phyloP scores from a whole-genome alignment of 64 coral and sea anemone species.

The Dendrophyllia cribrosa region DNA sequence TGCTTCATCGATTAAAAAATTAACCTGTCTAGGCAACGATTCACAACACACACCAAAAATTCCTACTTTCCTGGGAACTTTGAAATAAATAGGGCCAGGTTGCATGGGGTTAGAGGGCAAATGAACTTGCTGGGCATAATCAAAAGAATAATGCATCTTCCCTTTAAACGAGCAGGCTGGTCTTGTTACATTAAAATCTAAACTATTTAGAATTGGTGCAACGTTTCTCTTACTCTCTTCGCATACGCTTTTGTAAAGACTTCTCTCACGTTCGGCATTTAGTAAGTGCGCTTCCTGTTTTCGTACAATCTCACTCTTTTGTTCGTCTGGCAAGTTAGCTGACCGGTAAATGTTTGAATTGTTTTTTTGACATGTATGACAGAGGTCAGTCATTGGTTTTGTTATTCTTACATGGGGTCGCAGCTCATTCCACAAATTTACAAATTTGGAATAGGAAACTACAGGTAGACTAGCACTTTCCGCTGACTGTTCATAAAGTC shows the following conservation, averaged over 20 bases:
- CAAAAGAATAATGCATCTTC: constrained; percentile 24
- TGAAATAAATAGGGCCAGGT: too few species aligned
- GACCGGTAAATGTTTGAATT: constrained; percentile 11
- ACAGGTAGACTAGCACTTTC: background rate
- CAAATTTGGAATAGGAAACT: constrained; percentile 20
- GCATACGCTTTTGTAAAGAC: constrained; percentile 15
- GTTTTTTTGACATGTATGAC: constrained; percentile 23
- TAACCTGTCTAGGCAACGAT: too few species aligned
- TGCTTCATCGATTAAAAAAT: too few species aligned
- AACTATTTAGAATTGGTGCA: background rate
- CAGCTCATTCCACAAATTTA: background rate
- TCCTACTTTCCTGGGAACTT: too few species aligned
- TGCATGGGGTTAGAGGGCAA: too few species aligned
- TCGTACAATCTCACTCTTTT: constrained; percentile 6
- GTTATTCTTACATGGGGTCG: constrained; percentile 11
- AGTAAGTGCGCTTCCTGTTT: background rate
- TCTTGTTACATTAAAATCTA: constrained; percentile 10
- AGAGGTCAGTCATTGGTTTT: constrained; percentile 21
- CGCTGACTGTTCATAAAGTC: background rate
- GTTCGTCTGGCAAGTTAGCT: constrained; percentile 33
- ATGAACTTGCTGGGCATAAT: too few species aligned
- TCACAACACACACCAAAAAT: too few species aligned
- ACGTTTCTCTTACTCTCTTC: background rate
- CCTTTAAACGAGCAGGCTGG: constrained; percentile 16
- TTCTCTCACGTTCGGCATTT: background rate